phyloP scores from a whole-genome alignment of 2,888 invertebrate genomes.

The Onchidella celtica region DNA sequence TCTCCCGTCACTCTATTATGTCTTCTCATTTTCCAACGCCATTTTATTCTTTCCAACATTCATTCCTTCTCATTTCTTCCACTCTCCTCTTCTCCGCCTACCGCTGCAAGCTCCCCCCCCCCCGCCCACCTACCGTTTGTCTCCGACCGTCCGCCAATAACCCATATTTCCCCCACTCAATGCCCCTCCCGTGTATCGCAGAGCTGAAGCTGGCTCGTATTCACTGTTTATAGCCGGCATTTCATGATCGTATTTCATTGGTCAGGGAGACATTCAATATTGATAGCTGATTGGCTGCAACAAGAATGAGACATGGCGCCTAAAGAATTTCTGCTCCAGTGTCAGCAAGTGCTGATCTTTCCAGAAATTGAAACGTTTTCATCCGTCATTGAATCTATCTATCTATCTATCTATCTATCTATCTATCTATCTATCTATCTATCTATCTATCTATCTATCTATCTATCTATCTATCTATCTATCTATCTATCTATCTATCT shows the following conservation, averaged over 20 bases:
- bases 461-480: too few relatives aligned
- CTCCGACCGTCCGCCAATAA: not conserved
- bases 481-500: too few relatives aligned
- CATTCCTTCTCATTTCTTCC: not conserved
- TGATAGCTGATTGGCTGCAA: constrained; percentile 4
- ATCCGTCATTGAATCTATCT: too few relatives aligned
- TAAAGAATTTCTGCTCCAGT: too few relatives aligned
- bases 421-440: too few relatives aligned
- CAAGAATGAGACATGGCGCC: not conserved
- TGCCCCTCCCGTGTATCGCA: too few relatives aligned
- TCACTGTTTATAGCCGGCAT: not conserved
- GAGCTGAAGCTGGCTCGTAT: too few relatives aligned
- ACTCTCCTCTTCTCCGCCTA: not conserved
- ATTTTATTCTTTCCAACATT: not conserved
- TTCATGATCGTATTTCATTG: not conserved
- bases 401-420: too few relatives aligned
- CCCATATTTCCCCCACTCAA: too few relatives aligned
- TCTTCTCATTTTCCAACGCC: not conserved
- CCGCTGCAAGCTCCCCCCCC: not conserved
- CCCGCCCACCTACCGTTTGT: constrained; percentile 12
- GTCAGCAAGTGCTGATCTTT: too few relatives aligned
- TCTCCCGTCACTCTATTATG: constrained; percentile 23
- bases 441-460: too few relatives aligned
- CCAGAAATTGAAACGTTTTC: too few relatives aligned
- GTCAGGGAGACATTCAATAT: not conserved